Percentiles rank a stretch among this genome's conserved stretches.
phyloP scores from a whole-genome alignment of 2,888 invertebrate species.

The Hartigia nigra region DNA sequence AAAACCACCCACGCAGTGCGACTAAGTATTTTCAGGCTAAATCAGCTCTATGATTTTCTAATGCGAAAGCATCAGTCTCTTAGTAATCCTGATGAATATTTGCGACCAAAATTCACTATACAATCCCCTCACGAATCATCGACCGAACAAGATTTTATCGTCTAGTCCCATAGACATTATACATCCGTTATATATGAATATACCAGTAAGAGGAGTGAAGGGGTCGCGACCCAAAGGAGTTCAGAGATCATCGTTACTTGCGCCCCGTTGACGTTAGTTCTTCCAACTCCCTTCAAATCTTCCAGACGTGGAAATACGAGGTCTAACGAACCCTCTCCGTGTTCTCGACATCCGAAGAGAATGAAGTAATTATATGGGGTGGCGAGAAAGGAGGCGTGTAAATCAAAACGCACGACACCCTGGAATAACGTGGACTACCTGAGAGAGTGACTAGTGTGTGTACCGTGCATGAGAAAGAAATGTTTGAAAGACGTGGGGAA shows the following conservation, averaged over 20 bases:
- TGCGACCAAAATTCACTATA: not conserved
- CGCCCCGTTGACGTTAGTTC: not conserved
- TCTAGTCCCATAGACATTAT: not conserved
- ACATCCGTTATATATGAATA: not conserved
- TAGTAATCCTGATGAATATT: not conserved
- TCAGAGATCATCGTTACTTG: not conserved
- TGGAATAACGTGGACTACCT: constrained; percentile 3
- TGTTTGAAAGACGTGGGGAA: not conserved
- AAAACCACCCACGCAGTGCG: constrained; percentile 35
- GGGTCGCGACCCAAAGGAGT: not conserved
- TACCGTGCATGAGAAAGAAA: not conserved
- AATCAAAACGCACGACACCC: constrained; percentile 36
- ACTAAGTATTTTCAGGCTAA: not conserved
- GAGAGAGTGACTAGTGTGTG: not conserved
- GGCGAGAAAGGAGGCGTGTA: constrained; percentile 33
- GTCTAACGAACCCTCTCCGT: not conserved
- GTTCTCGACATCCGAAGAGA: constrained; percentile 25
- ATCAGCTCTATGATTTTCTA: not conserved
- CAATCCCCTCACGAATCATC: not conserved
- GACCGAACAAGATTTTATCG: not conserved
- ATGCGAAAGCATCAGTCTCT: not conserved
- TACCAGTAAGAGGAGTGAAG: not conserved
- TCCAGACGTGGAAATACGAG: not conserved
- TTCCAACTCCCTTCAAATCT: not conserved
- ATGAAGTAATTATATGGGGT: constrained; percentile 44